phyloP scores from a whole-genome alignment of 2,888 invertebrate genomes.

The Ganaspis brasiliensis region DNA sequence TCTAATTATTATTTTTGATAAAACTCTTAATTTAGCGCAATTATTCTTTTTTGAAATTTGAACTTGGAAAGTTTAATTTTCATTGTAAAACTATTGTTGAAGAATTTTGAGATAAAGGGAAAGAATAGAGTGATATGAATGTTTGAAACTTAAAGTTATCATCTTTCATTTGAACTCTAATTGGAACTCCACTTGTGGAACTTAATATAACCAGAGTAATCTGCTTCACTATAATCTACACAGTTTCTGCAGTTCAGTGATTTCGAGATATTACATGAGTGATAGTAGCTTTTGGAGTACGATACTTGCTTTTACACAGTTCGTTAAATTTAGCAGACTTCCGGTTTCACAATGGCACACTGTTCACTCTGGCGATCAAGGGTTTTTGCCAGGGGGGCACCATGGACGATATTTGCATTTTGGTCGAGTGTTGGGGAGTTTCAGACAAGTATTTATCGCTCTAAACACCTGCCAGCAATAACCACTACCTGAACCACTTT shows the following conservation, averaged over 20 bases:
- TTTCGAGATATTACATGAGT: conserved; percentile 30
- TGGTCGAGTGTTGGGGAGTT: conserved; percentile 12
- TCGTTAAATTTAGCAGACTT: conserved; percentile 43
- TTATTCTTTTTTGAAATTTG: too few relatives aligned
- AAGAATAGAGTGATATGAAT: background rate
- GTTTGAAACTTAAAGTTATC: background rate
- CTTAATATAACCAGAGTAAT: background rate
- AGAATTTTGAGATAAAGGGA: background rate
- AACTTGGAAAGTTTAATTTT: too few relatives aligned
- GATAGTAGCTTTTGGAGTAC: conserved; percentile 13
- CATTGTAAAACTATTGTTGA: too few relatives aligned
- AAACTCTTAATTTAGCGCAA: too few relatives aligned
- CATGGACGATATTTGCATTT: conserved; percentile 41
- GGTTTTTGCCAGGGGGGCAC: conserved; percentile 18
- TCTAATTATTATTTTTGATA: too few relatives aligned
- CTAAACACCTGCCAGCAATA: conserved; percentile 35
- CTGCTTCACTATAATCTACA: conserved; percentile 30
- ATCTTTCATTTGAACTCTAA: conserved; percentile 20
- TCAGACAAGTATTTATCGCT: conserved; percentile 34
- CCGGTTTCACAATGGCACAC: conserved; percentile 43
- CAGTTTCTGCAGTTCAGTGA: conserved; percentile 29
- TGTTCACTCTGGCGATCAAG: conserved; percentile 40
- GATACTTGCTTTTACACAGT: conserved; percentile 40
- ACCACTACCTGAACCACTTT: conserved; percentile 28
- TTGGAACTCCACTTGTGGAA: background rate